phyloP scores from a whole-genome alignment of 2,797 vertebrate species.

The Myiotriccus ornatus region DNA sequence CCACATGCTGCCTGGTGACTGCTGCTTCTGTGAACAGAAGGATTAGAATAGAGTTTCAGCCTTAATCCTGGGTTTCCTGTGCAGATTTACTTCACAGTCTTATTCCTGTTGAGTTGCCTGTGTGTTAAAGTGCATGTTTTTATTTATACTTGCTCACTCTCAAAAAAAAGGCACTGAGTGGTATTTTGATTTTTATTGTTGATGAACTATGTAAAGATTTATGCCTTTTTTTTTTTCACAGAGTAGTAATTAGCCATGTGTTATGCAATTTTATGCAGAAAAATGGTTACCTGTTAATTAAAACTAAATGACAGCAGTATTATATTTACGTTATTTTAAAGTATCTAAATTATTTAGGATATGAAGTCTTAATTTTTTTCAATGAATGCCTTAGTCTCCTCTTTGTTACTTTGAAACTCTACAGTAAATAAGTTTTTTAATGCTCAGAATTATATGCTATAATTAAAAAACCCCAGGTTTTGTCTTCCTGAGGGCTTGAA shows the following conservation, averaged over 20 bases:
- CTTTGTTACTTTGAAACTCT: neutral
- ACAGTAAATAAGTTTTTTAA: neutral
- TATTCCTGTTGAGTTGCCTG: neutral
- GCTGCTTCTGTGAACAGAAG: conserved; percentile 6
- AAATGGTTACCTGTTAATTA: conserved; percentile 10
- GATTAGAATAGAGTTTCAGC: conserved; percentile 48
- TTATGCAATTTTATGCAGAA: neutral
- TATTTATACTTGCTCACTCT: neutral
- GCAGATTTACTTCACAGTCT: neutral
- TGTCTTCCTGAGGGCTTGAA: neutral
- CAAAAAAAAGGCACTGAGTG: neutral
- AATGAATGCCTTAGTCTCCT: neutral
- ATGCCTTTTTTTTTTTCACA: neutral
- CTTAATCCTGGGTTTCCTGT: conserved; percentile 43
- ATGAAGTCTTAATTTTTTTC: neutral
- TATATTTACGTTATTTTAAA: neutral
- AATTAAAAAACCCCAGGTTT: neutral
- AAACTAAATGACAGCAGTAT: neutral
- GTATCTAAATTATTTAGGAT: neutral
- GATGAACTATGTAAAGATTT: neutral
- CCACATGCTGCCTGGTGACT: neutral
- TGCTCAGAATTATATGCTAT: neutral
- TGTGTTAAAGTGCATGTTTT: neutral
- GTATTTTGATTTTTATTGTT: neutral
- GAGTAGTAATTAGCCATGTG: neutral